These are phyloP conservation scores for Karalla daura DNA, from an alignment of 2,797 vertebrate genomes.

Conservation along the genomic window DNA sequence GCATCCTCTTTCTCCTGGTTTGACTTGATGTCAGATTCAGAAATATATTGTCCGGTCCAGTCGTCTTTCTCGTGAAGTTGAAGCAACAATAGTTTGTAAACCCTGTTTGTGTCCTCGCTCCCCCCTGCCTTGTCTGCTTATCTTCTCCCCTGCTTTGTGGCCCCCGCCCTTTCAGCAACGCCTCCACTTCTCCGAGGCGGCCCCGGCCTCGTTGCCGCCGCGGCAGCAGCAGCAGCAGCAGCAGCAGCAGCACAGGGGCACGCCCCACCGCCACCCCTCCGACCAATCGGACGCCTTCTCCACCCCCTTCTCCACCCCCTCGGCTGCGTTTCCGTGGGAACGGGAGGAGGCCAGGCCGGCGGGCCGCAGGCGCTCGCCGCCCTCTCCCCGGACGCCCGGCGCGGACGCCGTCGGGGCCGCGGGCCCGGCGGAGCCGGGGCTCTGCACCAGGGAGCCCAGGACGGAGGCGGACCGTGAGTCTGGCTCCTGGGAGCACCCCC, in stretches of 20 bases:
- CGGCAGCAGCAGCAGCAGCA: too few relatives aligned
- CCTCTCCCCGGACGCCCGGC: constrained; percentile 57
- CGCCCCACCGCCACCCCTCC: constrained; percentile 61
- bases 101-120: too few relatives aligned
- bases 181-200: constrained; percentile 80
- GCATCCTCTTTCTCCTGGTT: too few relatives aligned
- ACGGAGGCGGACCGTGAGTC: constrained; percentile 79
- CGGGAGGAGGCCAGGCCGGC: constrained; percentile 67
- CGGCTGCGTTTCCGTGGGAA: constrained; percentile 85
- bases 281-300: constrained; percentile 74
- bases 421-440: constrained; percentile 37
- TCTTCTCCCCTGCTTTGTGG: background rate
- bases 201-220: constrained; percentile 63
- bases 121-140: too few relatives aligned
- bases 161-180: constrained; percentile 62
- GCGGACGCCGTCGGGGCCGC: constrained; percentile 52
- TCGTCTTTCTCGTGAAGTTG: too few relatives aligned
- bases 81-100: too few relatives aligned
- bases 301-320: constrained; percentile 73
- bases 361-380: constrained; percentile 60
- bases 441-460: constrained; percentile 61
- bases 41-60: too few relatives aligned
- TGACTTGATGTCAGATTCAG: too few relatives aligned
- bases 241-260: constrained; percentile 69
- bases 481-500: background rate